Conservation (phyloP, 2,797 vertebrate genomes). For the Poecilia wingei region DNA sequence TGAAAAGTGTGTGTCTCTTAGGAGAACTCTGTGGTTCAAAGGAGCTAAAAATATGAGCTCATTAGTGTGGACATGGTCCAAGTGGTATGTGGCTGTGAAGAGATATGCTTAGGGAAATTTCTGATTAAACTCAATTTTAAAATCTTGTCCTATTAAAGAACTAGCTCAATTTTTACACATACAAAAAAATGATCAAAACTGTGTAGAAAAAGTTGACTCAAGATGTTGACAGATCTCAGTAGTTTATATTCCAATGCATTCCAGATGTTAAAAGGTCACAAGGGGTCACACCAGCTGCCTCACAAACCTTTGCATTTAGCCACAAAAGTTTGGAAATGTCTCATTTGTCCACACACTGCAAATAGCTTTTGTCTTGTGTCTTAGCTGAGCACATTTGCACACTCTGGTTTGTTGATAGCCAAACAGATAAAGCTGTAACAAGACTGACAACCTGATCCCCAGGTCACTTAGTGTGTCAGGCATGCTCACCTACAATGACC, state of each 20-base stretch:
- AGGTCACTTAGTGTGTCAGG: slow-evolving; percentile 32
- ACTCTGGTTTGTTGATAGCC: slow-evolving; percentile 40
- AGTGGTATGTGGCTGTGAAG: neutral
- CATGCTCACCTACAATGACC: slow-evolving; percentile 48
- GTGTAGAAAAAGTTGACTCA: neutral
- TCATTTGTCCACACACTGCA: slow-evolving; percentile 34
- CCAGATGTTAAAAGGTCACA: neutral
- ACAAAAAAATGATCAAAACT: neutral
- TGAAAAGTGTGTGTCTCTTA: neutral
- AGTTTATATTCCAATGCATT: neutral
- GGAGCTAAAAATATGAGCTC: neutral
- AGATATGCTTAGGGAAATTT: neutral
- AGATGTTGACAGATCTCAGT: neutral
- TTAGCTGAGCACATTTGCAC: slow-evolving; percentile 23
- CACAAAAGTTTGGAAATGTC: slow-evolving; percentile 29
- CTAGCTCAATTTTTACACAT: neutral
- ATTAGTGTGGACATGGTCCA: neutral
- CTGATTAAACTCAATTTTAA: neutral
- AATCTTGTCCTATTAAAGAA: neutral
- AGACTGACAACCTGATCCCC: slow-evolving; percentile 36
- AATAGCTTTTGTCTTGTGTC: slow-evolving; percentile 25
- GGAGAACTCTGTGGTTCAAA: neutral
- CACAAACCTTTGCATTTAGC: slow-evolving; percentile 18
- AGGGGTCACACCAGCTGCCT: slow-evolving; percentile 1
- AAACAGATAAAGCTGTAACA: slow-evolving; percentile 45